A percentile compares a stretch with the other conserved stretches of the same genome.
Evolutionary conservation across 2,888 invertebrate species (phyloP).

Genomic region (Cotesia congregata): DNA sequence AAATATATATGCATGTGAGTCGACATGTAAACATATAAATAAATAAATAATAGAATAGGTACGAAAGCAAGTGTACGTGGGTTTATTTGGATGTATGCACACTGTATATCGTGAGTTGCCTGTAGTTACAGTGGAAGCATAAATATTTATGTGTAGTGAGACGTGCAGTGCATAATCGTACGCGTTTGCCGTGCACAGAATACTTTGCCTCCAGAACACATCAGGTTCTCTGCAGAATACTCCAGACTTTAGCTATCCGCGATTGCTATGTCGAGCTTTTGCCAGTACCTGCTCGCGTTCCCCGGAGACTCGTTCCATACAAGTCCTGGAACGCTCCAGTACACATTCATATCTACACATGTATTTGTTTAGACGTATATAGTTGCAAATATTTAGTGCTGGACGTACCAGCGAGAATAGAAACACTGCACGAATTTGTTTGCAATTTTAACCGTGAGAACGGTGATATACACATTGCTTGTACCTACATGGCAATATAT

Average conservation of each 20-base stretch:
- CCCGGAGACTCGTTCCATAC: conserved; percentile 17
- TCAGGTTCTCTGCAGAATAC: not conserved
- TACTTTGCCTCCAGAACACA: conserved; percentile 32
- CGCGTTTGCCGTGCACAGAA: conserved; percentile 49
- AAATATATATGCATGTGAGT: not conserved
- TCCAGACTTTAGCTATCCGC: not conserved
- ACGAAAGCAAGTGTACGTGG: conserved; percentile 40
- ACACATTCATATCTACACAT: not conserved
- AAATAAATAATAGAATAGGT: conserved; percentile 40
- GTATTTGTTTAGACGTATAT: not conserved
- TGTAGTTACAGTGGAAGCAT: conserved; percentile 45
- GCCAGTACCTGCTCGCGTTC: conserved; percentile 21
- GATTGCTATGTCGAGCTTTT: not conserved
- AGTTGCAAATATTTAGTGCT: not conserved
- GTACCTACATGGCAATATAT: not conserved
- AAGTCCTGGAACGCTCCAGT: conserved; percentile 26
- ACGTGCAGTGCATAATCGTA: conserved; percentile 52
- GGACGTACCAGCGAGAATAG: not conserved
- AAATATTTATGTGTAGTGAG: conserved; percentile 51
- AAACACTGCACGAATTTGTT: conserved; percentile 20
- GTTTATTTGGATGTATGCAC: conserved; percentile 18
- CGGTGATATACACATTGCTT: not conserved
- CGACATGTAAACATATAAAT: conserved; percentile 9
- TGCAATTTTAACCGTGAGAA: conserved; percentile 30
- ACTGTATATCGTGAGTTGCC: conserved; percentile 38